Base-by-base conservation (phyloP, 2,797 vertebrate genomes). In the Tolypeutes matacus region DNA sequence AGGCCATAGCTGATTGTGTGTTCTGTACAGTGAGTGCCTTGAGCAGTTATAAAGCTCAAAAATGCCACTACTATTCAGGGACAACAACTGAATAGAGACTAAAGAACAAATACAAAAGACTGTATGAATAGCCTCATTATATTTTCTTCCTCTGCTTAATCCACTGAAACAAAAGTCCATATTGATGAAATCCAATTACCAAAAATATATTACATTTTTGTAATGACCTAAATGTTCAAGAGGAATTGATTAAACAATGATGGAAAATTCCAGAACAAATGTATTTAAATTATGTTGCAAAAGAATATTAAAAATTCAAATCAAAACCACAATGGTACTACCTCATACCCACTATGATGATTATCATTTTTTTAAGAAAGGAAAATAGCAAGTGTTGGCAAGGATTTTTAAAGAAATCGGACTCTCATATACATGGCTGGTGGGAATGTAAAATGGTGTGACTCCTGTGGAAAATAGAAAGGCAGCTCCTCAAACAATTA, bases 11-110 rank as follows among this genome's bases (percentile, higher is more conserved):
- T 95, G 95, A 97, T 92, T 95, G 83, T 96, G 89, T 93, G 95
- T 97, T 96, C 96, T 34, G 96, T 65, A 96, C 91, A 96, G 70
- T 62, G 82, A 67, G 94, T 96, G 78, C 94, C 36, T 78, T 85
- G 39, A 82, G 73, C 73, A 73, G 46, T 95, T 62, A 92, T 67
- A 92, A 92, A 92, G 90, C 36, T 94, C 69, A 96, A 51, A 89
- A 88, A 82, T 53, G 49, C 69, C 64, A 73, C 64, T 34, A 69
- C 64, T 17, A 86, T 75, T 95, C 67, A 91, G 69, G 31, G 78
- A 89, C 75, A 87, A 86, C 1, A 92, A 89, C 2, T 86, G 72
- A 92, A 89, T 60, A 80, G 46, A 84, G 7, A 36, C 14, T 76
- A 23, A 89, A 42, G 18, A 64, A 80, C 27, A 92, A 65, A n/a